Percentiles rank a stretch among this genome's conserved stretches.
These are phyloP conservation scores for Pseudococcus longispinus DNA, from an alignment of 2,888 invertebrate species.

Conservation along the genomic window DNA sequence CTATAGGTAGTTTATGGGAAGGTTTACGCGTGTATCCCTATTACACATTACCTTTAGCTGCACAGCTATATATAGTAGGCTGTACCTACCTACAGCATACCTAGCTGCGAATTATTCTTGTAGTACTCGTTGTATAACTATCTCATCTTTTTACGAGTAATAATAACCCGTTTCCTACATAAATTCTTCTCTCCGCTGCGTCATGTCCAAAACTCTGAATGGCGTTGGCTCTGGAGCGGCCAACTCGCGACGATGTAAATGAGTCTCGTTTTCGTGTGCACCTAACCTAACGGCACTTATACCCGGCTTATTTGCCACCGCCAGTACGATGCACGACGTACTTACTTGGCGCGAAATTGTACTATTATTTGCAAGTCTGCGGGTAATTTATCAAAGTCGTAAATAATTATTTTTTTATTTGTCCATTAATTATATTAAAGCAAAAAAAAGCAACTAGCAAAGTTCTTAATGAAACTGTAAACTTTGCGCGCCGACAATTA, in stretches of 20 bases:
- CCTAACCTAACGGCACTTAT: background rate
- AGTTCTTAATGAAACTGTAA: constrained; percentile 31
- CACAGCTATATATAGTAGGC: background rate
- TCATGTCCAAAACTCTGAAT: background rate
- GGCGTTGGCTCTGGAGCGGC: background rate
- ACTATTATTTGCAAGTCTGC: background rate
- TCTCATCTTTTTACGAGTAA: background rate
- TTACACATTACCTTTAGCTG: background rate
- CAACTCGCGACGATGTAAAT: background rate
- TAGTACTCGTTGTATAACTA: background rate
- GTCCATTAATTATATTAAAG: constrained; percentile 27
- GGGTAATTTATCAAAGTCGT: constrained; percentile 3
- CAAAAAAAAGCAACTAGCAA: constrained; percentile 16
- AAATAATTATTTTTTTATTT: constrained; percentile 26
- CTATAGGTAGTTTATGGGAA: background rate
- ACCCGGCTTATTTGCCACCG: background rate
- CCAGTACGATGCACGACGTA: background rate
- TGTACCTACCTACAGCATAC: background rate
- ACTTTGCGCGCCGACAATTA: constrained; percentile 18
- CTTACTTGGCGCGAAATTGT: background rate
- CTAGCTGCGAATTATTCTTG: background rate
- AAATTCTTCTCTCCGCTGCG: background rate
- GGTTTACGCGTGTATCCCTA: background rate
- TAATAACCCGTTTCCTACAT: background rate
- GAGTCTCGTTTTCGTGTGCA: background rate